Conservation (phyloP, 2,888 invertebrate species). For the Tanypteryx hageni region DNA sequence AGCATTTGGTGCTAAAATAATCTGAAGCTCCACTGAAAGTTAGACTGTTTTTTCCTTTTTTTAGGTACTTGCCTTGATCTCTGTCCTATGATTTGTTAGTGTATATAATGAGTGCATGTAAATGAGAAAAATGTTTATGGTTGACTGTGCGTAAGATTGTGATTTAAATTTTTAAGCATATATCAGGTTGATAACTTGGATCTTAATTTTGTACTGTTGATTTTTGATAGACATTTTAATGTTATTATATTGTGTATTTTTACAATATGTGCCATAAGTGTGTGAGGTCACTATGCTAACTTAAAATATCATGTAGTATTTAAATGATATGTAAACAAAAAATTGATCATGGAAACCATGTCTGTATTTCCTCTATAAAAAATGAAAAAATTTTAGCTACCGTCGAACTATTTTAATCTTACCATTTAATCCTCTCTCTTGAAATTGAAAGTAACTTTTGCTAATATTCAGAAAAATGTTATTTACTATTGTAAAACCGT, state of each 20-base stretch:
- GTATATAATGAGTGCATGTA: slow-evolving; percentile 21
- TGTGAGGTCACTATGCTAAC: slow-evolving; percentile 29
- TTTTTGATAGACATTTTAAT: slow-evolving; percentile 63
- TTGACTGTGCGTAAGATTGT: slow-evolving; percentile 43
- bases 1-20: slow-evolving; percentile 46
- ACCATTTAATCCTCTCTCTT: too few relatives aligned
- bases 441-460: too few relatives aligned
- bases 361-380: not conserved
- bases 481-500: too few relatives aligned
- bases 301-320: not conserved
- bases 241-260: slow-evolving; percentile 52
- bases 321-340: not conserved
- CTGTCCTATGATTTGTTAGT: slow-evolving; percentile 27
- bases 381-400: not conserved
- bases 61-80: not conserved
- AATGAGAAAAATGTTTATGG: slow-evolving; percentile 29
- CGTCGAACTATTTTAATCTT: not conserved
- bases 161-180: slow-evolving; percentile 50
- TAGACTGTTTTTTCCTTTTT: not conserved
- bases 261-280: slow-evolving; percentile 56
- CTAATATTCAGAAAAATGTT: too few relatives aligned
- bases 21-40: not conserved
- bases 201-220: slow-evolving; percentile 63
- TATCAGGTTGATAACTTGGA: slow-evolving; percentile 47
- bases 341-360: not conserved